phyloP scores from a whole-genome alignment of 2,113 vertebrate species.

The Amphiprion percula region DNA sequence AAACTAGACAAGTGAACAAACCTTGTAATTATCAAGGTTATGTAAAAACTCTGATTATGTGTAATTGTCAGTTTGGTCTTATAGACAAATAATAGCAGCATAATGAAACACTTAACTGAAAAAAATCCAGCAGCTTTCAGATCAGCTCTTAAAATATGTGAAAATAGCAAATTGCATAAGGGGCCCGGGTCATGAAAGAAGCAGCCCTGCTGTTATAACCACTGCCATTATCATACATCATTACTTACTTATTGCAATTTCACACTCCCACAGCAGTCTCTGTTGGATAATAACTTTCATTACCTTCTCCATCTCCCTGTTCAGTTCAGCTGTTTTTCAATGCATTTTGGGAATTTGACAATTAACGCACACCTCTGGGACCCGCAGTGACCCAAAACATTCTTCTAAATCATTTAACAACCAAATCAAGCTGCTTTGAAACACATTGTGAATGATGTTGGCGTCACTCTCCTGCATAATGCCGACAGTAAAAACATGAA shows the following conservation, averaged over 20 bases:
- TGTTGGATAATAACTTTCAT: slow-evolving; percentile 8
- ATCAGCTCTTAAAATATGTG: slow-evolving; percentile 5
- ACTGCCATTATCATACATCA: slow-evolving; percentile 30
- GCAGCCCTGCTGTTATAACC: neutral
- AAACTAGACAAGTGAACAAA: neutral
- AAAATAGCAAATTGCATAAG: slow-evolving; percentile 32
- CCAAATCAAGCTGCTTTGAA: slow-evolving; percentile 18
- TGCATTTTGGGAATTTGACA: neutral
- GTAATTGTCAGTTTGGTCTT: neutral
- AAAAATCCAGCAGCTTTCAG: slow-evolving; percentile 11
- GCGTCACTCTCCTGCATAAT: slow-evolving; percentile 1
- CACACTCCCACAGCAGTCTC: slow-evolving; percentile 2
- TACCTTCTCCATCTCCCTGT: neutral
- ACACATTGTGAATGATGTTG: slow-evolving; percentile 2
- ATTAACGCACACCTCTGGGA: slow-evolving; percentile 2
- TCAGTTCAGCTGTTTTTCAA: slow-evolving; percentile 19
- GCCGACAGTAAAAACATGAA: neutral
- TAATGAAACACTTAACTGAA: slow-evolving; percentile 14
- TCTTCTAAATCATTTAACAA: neutral
- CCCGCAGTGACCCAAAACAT: slow-evolving; percentile 5
- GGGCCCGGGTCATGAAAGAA: neutral
- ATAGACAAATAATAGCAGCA: neutral
- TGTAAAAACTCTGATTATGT: slow-evolving; percentile 2
- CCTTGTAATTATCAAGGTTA: neutral
- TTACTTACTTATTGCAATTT: slow-evolving; percentile 21